A percentile compares a stretch with the other conserved stretches of the same genome.
Conservation (phyloP, 2,113 vertebrate genomes). For the Butorides virescens region DNA sequence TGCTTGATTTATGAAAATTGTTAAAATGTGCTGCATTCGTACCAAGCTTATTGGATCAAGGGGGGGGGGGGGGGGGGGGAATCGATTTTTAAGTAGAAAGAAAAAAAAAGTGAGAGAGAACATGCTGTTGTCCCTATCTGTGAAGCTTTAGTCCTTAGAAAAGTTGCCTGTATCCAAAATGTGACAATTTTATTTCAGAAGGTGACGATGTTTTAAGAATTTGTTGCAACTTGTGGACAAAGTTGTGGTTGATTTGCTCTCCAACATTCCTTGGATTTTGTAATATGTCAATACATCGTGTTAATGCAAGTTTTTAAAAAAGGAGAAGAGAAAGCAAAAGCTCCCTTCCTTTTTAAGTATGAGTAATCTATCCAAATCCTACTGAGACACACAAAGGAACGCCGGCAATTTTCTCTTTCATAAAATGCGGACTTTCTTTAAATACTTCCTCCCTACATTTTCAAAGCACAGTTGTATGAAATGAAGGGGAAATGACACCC, state of each 20-base stretch:
- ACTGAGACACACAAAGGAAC: conserved; percentile 75
- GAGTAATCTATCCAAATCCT: conserved; percentile 81
- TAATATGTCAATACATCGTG: conserved; percentile 75
- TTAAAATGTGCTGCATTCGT: conserved; percentile 11
- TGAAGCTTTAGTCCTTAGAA: background rate
- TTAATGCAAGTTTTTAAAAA: conserved; percentile 68
- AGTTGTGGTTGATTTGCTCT: conserved; percentile 59
- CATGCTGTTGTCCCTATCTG: background rate
- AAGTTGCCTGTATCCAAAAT: conserved; percentile 19
- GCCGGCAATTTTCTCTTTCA: conserved; percentile 78
- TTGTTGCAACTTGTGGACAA: conserved; percentile 68
- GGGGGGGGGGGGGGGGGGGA: background rate
- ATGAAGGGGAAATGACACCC: conserved; percentile 80
- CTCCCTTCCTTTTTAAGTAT: conserved; percentile 78
- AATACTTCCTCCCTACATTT: conserved; percentile 79
- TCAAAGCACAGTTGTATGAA: conserved; percentile 75
- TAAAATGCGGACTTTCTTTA: conserved; percentile 77
- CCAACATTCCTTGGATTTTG: conserved; percentile 71
- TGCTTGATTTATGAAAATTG: conserved; percentile 71
- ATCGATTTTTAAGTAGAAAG: background rate
- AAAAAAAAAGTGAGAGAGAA: background rate
- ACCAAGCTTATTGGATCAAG: background rate
- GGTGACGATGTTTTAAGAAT: conserved; percentile 45
- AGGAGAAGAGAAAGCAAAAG: conserved; percentile 72
- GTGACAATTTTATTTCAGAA: conserved; percentile 35